A percentile compares a stretch with the other conserved stretches of the same genome.
phyloP scores from a whole-genome alignment of 2,113 vertebrate genomes.

The Scytalopus superciliaris region DNA sequence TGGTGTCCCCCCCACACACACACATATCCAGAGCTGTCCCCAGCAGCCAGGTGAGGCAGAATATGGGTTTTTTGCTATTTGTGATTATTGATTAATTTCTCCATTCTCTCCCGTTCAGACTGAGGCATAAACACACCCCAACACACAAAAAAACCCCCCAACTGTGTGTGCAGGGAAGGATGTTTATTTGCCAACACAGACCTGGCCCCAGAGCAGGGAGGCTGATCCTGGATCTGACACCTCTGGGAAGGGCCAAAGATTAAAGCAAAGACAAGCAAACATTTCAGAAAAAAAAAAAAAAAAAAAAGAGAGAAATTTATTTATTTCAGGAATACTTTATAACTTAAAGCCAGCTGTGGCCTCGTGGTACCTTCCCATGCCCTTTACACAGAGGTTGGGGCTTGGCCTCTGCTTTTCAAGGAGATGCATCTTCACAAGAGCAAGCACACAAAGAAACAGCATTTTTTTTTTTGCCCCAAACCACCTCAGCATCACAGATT shows the following conservation, averaged over 20 bases:
- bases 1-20: not conserved
- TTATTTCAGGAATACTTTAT: not conserved
- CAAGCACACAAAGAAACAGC: not conserved
- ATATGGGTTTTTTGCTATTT: rapidly evolving
- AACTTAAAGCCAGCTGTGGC: not conserved
- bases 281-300: not conserved
- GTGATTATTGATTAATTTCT: not conserved
- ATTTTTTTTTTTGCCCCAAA: not conserved
- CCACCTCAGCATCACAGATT: not conserved
- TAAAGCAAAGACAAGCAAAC: not conserved
- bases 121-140: not conserved
- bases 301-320: not conserved
- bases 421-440: not conserved
- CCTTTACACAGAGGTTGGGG: not conserved
- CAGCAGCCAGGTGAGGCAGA: not conserved
- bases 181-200: not conserved
- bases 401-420: not conserved
- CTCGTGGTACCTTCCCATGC: not conserved
- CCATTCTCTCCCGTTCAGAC: not conserved
- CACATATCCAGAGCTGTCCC: not conserved
- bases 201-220: not conserved
- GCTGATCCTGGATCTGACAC: not conserved
- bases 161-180: not conserved
- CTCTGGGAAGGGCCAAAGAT: not conserved
- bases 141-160: not conserved